Evolutionary conservation across 2,113 vertebrate genomes (phyloP), one percentile per base, ranked within the genome.

Genomic region (Xenotilapia longispinis): DNA sequence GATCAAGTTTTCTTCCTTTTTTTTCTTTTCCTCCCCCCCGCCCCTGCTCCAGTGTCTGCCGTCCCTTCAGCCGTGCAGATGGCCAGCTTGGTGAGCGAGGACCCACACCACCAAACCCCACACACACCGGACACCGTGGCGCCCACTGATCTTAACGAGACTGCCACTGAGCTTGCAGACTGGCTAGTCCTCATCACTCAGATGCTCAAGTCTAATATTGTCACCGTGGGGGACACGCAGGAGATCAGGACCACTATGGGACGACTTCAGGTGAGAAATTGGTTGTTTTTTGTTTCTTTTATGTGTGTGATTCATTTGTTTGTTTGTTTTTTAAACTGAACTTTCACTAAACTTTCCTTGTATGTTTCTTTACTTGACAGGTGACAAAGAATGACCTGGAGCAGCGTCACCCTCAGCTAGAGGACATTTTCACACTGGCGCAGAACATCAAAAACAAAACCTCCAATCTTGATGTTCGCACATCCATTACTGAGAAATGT

Each of bases 381-480:
- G 97, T 98, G 93, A 99, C 98, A 17, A 99, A 97, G 89, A 95
- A 91, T 19, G 99, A 99, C 94, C 93, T 99, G 92, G 98, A 99
- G 51, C 98, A 99, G 83, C 97, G 98, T 2, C 98, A 98, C 28
- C 96, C 98, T 21, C 98, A 99, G 87, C 96, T 99, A 1, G 98
- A 99, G 92, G 97, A 96, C 82, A 97, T 99, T 91, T 99, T 99
- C 78, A 99, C 97, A 0, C 91, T 99, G 95, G 98, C 99, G 49
- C 98, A 99, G 91, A 99, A 99, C 95, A 96, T 99, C 95, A 99
- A 99, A 96, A 99, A 99, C 91, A 99, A 99, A 95, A 97, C 99
- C 17, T 99, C 98, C 17, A 97, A 98, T 94, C 95, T 97, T 55
- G 99, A 99, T 4, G 92, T 99, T 31, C 97, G 98, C 79, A 98